Conservation (phyloP, 2,113 vertebrate genomes). For the Naja naja region DNA sequence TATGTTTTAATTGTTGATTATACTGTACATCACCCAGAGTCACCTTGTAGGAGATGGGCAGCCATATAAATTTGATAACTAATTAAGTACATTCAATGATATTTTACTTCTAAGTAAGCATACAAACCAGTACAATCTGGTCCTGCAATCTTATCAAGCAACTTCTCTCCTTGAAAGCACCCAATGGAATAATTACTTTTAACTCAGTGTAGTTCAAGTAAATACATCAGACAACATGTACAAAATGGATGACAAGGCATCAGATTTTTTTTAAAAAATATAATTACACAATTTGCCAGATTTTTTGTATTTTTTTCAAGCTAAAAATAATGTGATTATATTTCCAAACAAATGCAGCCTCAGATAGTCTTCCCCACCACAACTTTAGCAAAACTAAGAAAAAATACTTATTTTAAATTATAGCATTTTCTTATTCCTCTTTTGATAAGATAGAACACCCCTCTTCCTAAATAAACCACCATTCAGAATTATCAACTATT, state of each 20-base stretch:
- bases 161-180: not conserved
- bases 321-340: not conserved
- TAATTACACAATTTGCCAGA: not conserved
- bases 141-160: not conserved
- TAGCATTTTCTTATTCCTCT: not conserved
- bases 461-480: not conserved
- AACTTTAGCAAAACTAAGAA: not conserved
- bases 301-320: not conserved
- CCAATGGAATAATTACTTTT: not conserved
- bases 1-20: not conserved
- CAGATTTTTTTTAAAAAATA: not conserved
- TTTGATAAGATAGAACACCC: not conserved
- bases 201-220: conserved; percentile 20
- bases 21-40: not conserved
- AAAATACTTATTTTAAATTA: not conserved
- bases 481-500: not conserved
- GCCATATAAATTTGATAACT: not conserved
- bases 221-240: not conserved
- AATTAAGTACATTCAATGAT: not conserved
- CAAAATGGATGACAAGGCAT: conserved; percentile 7
- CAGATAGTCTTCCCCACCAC: not conserved
- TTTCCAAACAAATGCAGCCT: not conserved
- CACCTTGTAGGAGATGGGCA: not conserved
- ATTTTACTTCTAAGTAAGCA: not conserved
- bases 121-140: not conserved